Conservation (phyloP, 2,113 vertebrate species). For the Aphyosemion australe region DNA sequence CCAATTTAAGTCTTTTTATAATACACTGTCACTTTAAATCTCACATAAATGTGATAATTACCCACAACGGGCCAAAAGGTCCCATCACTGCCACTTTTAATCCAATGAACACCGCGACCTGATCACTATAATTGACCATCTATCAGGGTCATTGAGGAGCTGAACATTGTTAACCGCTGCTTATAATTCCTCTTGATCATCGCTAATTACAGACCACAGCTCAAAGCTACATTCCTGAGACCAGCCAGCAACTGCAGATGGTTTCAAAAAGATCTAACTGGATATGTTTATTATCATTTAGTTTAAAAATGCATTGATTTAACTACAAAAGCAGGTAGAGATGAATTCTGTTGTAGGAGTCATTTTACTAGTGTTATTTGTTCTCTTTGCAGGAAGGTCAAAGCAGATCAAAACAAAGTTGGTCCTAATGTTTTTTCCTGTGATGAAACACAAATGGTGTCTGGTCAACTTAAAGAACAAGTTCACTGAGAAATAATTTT, state of each 20-base stretch:
- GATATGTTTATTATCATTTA: slow-evolving; percentile 30
- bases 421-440: no score
- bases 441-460: no score
- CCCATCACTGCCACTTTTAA: slow-evolving; percentile 80
- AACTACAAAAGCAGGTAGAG: background rate
- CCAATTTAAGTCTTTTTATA: slow-evolving; percentile 75
- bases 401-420: no score
- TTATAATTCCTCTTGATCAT: slow-evolving; percentile 83
- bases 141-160: slow-evolving; percentile 81
- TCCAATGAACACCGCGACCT: slow-evolving; percentile 79
- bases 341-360: no score
- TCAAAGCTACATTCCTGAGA: slow-evolving; percentile 70
- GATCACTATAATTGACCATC: slow-evolving; percentile 84
- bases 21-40: slow-evolving; percentile 79
- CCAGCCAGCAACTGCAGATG: slow-evolving; percentile 39
- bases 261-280: slow-evolving; percentile 33
- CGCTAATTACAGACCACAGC: slow-evolving; percentile 79
- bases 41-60: slow-evolving; percentile 82
- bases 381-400: no score
- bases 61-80: slow-evolving; percentile 71
- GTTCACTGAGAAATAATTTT: no score
- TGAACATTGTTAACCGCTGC: slow-evolving; percentile 72
- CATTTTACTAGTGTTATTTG: no score
- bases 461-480: no score
- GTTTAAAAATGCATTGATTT: slow-evolving; percentile 17